These are phyloP conservation scores for Patiria pectinifera DNA, from an alignment of 53 echinoderm and acorn worm genomes.

Conservation along the genomic window DNA sequence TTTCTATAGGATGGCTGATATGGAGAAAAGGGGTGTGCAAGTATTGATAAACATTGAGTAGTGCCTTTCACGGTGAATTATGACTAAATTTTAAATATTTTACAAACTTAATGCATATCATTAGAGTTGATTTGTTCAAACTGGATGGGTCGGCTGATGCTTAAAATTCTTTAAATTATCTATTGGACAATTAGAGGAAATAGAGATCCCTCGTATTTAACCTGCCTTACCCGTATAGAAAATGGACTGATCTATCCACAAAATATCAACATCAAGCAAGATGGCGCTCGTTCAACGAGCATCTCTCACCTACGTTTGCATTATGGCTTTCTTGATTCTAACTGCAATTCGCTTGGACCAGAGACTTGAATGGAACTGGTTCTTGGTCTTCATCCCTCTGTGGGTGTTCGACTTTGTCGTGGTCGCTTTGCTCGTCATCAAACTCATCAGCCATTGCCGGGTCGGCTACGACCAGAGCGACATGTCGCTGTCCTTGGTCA, in stretches of 20 bases:
- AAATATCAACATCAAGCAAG: not conserved
- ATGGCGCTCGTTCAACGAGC: constrained; percentile 92
- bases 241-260: not conserved
- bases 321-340: constrained; percentile 79
- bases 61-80: too few species aligned
- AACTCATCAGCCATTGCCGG: constrained; percentile 81
- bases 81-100: too few species aligned
- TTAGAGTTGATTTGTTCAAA: too few species aligned
- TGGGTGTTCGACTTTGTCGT: constrained; percentile 88
- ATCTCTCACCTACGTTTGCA: constrained; percentile 76
- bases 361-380: constrained; percentile 90
- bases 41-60: too few species aligned
- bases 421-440: constrained; percentile 65
- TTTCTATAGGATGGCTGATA: too few species aligned
- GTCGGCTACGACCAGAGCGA: constrained; percentile 81
- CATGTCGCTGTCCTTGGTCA: constrained; percentile 68
- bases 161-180: too few species aligned
- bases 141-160: too few species aligned
- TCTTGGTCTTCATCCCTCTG: constrained; percentile 87
- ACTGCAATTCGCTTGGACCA: constrained; percentile 81
- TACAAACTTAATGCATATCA: too few species aligned
- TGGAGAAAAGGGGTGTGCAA: too few species aligned
- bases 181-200: too few species aligned
- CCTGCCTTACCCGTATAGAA: too few species aligned
- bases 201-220: too few species aligned